Evolutionary conservation across 2,888 invertebrate species (phyloP).

Genomic region (Caenorhabditis japonica): DNA sequence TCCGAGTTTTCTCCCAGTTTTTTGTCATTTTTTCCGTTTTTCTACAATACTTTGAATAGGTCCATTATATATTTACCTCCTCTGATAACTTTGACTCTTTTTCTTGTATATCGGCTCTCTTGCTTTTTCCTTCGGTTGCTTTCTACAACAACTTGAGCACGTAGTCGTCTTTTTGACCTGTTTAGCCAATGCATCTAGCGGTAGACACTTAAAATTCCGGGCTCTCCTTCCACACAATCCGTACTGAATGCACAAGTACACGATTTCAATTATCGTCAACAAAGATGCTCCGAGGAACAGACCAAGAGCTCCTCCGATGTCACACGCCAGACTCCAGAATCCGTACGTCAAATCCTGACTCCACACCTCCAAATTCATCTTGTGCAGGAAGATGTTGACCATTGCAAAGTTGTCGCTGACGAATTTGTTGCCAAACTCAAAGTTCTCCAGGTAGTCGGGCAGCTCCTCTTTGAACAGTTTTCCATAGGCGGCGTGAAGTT

Average conservation of each 20-base stretch:
- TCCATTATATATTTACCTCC: too few species aligned
- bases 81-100: conserved; percentile 49
- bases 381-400: conserved; percentile 76
- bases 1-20: neutral
- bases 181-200: conserved; percentile 21
- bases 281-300: conserved; percentile 74
- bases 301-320: conserved; percentile 76
- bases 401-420: conserved; percentile 76
- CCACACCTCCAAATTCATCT: conserved; percentile 76
- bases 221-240: conserved; percentile 55
- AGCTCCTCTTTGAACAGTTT: conserved; percentile 75
- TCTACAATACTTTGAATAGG: too few species aligned
- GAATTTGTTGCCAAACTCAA: conserved; percentile 74
- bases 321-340: conserved; percentile 75
- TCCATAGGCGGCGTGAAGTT: conserved; percentile 65
- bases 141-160: conserved; percentile 30
- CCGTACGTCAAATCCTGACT: conserved; percentile 73
- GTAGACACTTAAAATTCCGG: conserved; percentile 44
- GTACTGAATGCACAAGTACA: conserved; percentile 67
- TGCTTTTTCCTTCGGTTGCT: conserved; percentile 13
- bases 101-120: conserved; percentile 39
- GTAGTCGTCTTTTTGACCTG: conserved; percentile 16
- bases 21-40: too few species aligned
- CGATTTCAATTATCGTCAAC: conserved; percentile 74
- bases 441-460: conserved; percentile 73